Base-by-base conservation (phyloP, 2,113 vertebrate species). In the Hiodon alosoides region DNA sequence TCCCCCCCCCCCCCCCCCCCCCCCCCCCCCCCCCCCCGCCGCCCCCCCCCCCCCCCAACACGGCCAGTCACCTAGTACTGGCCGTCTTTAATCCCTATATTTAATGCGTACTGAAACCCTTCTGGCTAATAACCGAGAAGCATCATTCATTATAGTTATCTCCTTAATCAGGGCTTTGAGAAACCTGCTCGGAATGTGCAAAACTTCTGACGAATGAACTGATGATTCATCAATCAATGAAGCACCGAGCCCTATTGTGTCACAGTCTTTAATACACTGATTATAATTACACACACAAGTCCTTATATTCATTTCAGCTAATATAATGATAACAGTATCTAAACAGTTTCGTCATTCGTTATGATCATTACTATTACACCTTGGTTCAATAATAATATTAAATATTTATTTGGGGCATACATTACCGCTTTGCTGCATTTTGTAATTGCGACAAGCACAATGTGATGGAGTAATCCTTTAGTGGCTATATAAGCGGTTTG, bases 141-240 rank as follows among this genome's bases (percentile, higher is more conserved):
- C 70, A 61, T 46, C 51, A 46, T 54, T 65, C 50, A 73, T 17
- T 73, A 51, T 65, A 61, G 65, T 73, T 73, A 73, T 73, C 72
- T 61, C 13, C 65, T 73, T 66, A 73, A 73, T 73, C 72, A 53
- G 72, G 59, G 14, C 58, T 51, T 55, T 3, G 51, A 16, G 13
- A 64, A 17, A 17, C 61, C 64, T 52, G 50, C 48, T 17, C 54
- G 50, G 46, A 65, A 65, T 64, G 58, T 51, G 61, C 46, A 65
- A 66, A 53, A n/a, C 52, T 13, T 53, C 48, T n/a, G 17, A 53
- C 14, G 14, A 64, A 52, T 52, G 10, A 61, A 51, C 17, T 65
- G 57, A 71, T 53, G 47, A 16, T 69, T 14, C 31, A 69, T 71
- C 69, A 71, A 7, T 8, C 11, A 13, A 58, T 8, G 57, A 71